Evolutionary conservation across 2,888 invertebrate genomes (phyloP).

Genomic region (Erebia aethiops): DNA sequence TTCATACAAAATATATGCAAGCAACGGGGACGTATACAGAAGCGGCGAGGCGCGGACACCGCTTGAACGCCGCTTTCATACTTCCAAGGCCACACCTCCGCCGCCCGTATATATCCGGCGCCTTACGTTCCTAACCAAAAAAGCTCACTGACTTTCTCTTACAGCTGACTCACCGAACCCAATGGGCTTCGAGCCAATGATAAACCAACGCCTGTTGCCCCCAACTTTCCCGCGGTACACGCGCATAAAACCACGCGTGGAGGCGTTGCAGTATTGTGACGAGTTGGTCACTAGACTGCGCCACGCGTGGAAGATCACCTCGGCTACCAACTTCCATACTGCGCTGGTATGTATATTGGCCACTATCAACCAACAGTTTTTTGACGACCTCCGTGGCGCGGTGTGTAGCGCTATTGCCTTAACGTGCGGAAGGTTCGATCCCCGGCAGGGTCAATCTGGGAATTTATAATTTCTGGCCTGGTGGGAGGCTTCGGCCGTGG

Average conservation of each 20-base stretch:
- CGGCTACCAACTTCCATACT: slow-evolving; percentile 89
- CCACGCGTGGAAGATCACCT: slow-evolving; percentile 91
- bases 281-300: slow-evolving; percentile 91
- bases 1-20: no score
- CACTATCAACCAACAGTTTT: not conserved
- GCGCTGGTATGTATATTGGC: slow-evolving; percentile 85
- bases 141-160: not conserved
- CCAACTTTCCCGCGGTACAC: slow-evolving; percentile 99
- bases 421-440: no score
- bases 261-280: slow-evolving; percentile 91
- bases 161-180: slow-evolving; percentile 88
- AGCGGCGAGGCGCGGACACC: no score
- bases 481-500: no score
- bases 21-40: no score
- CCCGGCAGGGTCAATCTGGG: no score
- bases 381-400: no score
- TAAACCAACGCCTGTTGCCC: slow-evolving; percentile 97
- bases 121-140: not conserved
- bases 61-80: no score
- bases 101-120: no score
- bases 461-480: no score
- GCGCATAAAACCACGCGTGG: slow-evolving; percentile 90
- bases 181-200: slow-evolving; percentile 98
- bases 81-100: no score
- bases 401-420: no score